Evolutionary conservation across 2,113 vertebrate species (phyloP).

Genomic region (Pseudopipra pipra): DNA sequence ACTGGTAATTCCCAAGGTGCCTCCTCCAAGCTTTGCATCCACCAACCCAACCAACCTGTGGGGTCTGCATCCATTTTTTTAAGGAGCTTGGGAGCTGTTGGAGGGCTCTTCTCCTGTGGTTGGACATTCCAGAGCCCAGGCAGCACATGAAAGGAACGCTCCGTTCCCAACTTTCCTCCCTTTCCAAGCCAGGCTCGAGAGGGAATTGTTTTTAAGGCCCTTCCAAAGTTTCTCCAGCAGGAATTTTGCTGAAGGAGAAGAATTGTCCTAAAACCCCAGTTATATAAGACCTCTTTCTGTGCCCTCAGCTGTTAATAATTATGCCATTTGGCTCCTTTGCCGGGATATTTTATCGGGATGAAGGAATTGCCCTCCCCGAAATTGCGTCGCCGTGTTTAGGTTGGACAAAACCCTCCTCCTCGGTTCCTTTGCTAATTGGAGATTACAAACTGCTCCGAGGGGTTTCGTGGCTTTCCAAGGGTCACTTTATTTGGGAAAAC

Average conservation of each 20-base stretch:
- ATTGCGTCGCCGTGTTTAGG: background rate
- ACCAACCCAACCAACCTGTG: background rate
- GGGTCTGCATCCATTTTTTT: background rate
- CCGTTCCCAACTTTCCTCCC: background rate
- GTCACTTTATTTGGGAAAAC: background rate
- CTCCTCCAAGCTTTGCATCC: background rate
- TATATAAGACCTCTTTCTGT: background rate
- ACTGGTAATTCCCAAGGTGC: background rate
- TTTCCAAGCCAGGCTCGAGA: background rate
- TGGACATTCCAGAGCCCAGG: background rate
- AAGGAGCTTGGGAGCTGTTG: background rate
- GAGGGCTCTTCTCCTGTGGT: background rate
- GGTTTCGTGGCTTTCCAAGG: background rate
- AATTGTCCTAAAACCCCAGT: background rate
- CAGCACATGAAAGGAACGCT: slow-evolving; percentile 3
- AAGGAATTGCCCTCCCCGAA: background rate
- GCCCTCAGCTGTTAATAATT: slow-evolving; percentile 29
- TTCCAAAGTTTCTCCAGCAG: background rate
- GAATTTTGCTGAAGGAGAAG: background rate
- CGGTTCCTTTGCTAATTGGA: background rate
- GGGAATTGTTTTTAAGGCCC: background rate
- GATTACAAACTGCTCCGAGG: background rate
- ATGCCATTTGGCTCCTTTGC: background rate
- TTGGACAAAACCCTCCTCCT: background rate
- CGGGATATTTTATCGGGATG: background rate